Evolutionary conservation across 2,797 vertebrate species (phyloP), one percentile per base, ranked within the genome.

Genomic region (Sebastes paucispinis): DNA sequence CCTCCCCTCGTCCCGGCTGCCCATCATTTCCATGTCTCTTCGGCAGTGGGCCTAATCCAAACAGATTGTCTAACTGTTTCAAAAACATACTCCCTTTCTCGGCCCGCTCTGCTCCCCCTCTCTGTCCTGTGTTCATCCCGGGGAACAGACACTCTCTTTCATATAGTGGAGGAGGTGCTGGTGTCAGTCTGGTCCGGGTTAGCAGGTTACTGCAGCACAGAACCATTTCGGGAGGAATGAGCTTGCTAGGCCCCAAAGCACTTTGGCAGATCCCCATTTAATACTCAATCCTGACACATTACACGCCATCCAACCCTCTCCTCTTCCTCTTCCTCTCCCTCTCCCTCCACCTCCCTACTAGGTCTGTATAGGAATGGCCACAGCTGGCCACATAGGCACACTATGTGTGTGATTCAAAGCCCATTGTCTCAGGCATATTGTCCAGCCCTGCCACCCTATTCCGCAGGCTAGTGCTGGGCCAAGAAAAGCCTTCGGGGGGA

Each of bases 61-160:
- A 91, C 90, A 94, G 92, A 94, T 92, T 89, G 89, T 92, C 87
- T 95, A 94, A 95, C 94, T 93, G 94, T 93, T 94, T 93, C 91
- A 90, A 95, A 95, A 95, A 95, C 93, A 95, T 90, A 94, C 94
- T 94, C 93, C 94, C 88, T 90, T 90, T 91, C 86, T 89, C 73
- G 77, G 83, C 84, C 89, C 86, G 76, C 82, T 75, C 58, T 52
- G 22, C 82, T 43, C 71, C 87, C 79, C 85, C 77, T 65, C 77
- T 88, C 84, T 75, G 77, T 89, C 81, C 89, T 69, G 85, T 69
- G 84, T 91, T 91, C 92, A 89, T 93, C 86, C 72, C 50, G 10
- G 72, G 85, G 89, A 95, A 95, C 93, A 94, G 91, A 94, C 86
- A 74, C 81, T 89, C 83, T 91, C 93, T 93, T 95, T 95, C 94